These are phyloP conservation scores for Margarornis squamiger DNA, from an alignment of 2,797 vertebrate genomes.

Conservation along the genomic window DNA sequence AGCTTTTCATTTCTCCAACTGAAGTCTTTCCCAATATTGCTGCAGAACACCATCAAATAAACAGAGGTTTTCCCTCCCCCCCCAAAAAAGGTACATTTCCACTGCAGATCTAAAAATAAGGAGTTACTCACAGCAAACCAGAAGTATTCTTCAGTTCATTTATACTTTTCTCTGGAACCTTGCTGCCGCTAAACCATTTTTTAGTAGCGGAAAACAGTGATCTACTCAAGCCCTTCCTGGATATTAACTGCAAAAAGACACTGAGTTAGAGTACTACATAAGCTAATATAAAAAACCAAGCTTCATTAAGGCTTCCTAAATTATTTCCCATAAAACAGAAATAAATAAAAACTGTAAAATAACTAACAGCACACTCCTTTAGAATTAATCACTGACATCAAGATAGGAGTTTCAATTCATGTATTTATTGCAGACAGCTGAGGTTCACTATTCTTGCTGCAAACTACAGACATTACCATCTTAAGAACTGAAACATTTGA, in stretches of 20 bases:
- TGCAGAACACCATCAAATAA: neutral
- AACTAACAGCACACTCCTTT: neutral
- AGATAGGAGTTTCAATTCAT: neutral
- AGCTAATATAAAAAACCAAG: neutral
- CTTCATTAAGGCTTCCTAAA: neutral
- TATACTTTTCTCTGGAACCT: constrained; percentile 93
- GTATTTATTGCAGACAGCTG: neutral
- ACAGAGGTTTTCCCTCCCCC: neutral
- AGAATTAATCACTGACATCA: neutral
- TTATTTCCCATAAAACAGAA: neutral
- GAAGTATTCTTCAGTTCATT: constrained; percentile 92
- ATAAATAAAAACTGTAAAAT: neutral
- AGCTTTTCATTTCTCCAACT: neutral
- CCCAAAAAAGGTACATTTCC: neutral
- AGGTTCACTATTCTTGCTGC: neutral
- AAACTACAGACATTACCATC: neutral
- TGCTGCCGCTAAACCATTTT: constrained; percentile 97
- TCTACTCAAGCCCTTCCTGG: constrained; percentile 94
- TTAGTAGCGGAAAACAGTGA: constrained; percentile 96
- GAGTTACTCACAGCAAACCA: constrained; percentile 89
- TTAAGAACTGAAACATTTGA: neutral
- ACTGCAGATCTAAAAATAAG: neutral
- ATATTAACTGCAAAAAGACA: constrained; percentile 84
- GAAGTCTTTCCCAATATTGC: neutral
- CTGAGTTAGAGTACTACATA: neutral